Percentiles rank a stretch among this genome's conserved stretches.
Conservation (phyloP, 1,140 invertebrate species). For the Rhagoletis pomonella region DNA sequence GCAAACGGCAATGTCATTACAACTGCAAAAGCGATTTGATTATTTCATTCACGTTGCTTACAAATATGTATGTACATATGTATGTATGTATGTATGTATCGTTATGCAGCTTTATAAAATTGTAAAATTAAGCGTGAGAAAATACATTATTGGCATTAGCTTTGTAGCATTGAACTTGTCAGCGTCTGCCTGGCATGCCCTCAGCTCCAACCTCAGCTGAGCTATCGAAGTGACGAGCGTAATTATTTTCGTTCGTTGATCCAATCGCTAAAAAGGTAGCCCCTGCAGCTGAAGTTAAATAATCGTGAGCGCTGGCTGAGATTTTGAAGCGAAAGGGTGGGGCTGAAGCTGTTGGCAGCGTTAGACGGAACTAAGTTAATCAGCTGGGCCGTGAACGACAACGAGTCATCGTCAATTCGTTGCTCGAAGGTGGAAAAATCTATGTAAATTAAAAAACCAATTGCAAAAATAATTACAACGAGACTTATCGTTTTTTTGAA, state of each 20-base stretch:
- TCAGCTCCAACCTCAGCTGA: neutral
- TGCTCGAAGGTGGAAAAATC: neutral
- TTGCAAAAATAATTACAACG: neutral
- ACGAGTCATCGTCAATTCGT: constrained; percentile 40
- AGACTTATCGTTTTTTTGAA: too few relatives aligned
- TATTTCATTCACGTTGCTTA: constrained; percentile 36
- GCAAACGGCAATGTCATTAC: constrained; percentile 7
- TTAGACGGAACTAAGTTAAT: constrained; percentile 51
- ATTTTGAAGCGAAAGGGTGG: constrained; percentile 44
- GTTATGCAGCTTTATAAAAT: neutral
- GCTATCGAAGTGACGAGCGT: constrained; percentile 11
- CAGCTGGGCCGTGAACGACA: constrained; percentile 30
- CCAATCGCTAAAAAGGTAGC: neutral
- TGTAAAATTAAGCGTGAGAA: constrained; percentile 49
- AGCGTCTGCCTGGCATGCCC: neutral
- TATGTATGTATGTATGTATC: neutral
- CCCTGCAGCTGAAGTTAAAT: neutral
- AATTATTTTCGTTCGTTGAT: constrained; percentile 51
- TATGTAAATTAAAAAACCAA: neutral
- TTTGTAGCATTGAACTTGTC: constrained; percentile 39
- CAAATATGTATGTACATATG: neutral
- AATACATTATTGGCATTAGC: constrained; percentile 40
- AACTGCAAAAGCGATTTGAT: neutral
- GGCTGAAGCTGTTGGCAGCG: constrained; percentile 24
- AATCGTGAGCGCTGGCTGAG: constrained; percentile 16